phyloP scores from a whole-genome alignment of 2,113 vertebrate species.

The Chinchilla lanigera region DNA sequence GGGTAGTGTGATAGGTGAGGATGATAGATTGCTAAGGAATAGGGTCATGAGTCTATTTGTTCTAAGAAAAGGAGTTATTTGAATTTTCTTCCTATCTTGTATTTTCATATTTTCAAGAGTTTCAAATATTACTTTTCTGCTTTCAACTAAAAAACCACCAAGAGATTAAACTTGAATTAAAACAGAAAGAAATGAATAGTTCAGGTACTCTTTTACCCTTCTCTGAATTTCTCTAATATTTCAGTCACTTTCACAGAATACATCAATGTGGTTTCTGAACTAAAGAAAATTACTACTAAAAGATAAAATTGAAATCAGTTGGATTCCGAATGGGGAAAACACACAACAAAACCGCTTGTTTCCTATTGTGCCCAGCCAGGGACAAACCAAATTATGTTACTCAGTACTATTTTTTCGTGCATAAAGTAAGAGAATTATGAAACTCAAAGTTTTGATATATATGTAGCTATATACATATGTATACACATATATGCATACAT shows the following conservation, averaged over 20 bases:
- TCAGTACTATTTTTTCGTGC: constrained; percentile 58
- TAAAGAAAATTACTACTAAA: constrained; percentile 67
- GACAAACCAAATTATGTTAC: constrained; percentile 62
- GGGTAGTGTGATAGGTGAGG: background rate
- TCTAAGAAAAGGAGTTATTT: background rate
- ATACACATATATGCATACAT: background rate
- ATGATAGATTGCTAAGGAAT: background rate
- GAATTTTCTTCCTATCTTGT: background rate
- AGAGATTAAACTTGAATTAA: background rate
- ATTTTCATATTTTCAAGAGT: constrained; percentile 4
- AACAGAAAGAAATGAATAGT: constrained; percentile 5
- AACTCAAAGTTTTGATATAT: constrained; percentile 30
- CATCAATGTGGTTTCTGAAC: constrained; percentile 6
- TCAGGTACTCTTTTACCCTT: background rate
- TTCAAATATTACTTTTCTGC: background rate
- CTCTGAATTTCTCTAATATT: constrained; percentile 30
- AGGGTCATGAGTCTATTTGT: background rate
- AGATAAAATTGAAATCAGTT: constrained; percentile 72
- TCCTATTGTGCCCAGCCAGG: constrained; percentile 55
- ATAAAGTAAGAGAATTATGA: constrained; percentile 55
- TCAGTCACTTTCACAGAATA: constrained; percentile 29
- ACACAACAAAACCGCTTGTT: constrained; percentile 59
- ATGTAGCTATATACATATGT: too few species aligned
- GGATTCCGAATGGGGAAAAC: constrained; percentile 59
- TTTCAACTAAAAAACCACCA: constrained; percentile 45